Evolutionary conservation across 2,888 invertebrate genomes (phyloP).

Genomic region (Drosophila kuntzei): DNA sequence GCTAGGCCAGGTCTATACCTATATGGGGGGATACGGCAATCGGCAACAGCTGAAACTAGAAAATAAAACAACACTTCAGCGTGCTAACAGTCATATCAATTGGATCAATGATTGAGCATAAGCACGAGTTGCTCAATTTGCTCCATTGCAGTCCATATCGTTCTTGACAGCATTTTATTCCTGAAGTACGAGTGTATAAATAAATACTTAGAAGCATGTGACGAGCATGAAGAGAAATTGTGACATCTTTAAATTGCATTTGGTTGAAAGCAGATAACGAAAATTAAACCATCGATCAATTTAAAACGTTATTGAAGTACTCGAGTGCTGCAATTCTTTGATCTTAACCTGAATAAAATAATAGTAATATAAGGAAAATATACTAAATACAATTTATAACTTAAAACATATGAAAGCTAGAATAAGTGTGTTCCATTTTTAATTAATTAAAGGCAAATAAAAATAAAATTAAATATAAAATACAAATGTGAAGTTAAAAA

Average conservation of each 20-base stretch:
- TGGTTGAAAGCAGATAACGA: neutral
- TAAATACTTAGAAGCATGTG: constrained; percentile 29
- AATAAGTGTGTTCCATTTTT: too few relatives aligned
- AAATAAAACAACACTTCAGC: constrained; percentile 46
- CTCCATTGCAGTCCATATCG: constrained; percentile 39
- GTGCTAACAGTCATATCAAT: constrained; percentile 57
- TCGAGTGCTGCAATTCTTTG: neutral
- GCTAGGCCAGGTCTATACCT: neutral
- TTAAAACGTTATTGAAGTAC: neutral
- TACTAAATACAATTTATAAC: neutral
- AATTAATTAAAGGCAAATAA: too few relatives aligned
- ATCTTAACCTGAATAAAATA: neutral
- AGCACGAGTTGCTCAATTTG: constrained; percentile 70
- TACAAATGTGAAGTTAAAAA: too few relatives aligned
- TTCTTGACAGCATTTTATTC: constrained; percentile 14
- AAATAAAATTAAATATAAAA: too few relatives aligned
- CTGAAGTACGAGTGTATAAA: neutral
- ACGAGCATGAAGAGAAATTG: constrained; percentile 10
- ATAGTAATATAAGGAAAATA: neutral
- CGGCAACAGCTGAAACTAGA: constrained; percentile 26
- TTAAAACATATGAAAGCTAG: too few relatives aligned
- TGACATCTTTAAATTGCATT: constrained; percentile 31
- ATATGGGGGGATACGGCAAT: constrained; percentile 38
- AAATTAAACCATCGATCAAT: constrained; percentile 37
- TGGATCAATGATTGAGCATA: constrained; percentile 70